A percentile compares a stretch with the other conserved stretches of the same genome.
phyloP scores from a whole-genome alignment of 2,888 invertebrate genomes.

The Lissonota sp. region DNA sequence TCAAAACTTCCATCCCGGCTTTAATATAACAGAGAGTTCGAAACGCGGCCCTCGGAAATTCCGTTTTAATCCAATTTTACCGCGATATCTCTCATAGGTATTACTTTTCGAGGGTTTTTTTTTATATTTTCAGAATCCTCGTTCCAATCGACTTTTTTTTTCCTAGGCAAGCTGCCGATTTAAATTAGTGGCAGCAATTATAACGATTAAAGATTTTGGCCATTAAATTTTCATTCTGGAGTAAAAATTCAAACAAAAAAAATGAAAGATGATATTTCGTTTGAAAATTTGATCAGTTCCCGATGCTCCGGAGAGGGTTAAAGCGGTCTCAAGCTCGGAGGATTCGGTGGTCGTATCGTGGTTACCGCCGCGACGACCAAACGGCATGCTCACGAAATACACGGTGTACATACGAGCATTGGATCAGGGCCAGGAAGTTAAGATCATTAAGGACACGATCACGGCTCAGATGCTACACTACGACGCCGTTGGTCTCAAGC shows the following conservation, averaged over 20 bases:
- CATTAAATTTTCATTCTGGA: no score
- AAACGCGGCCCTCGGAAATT: no score
- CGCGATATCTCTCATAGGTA: no score
- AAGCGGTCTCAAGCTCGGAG: slow-evolving; percentile 86
- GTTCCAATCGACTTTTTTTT: no score
- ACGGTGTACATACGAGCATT: slow-evolving; percentile 86
- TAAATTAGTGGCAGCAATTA: no score
- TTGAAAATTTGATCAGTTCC: slow-evolving; percentile 82
- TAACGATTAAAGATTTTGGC: no score
- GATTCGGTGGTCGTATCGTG: slow-evolving; percentile 87
- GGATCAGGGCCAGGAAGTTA: slow-evolving; percentile 85
- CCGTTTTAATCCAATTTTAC: no score
- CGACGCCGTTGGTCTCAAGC: slow-evolving; percentile 85
- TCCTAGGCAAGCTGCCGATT: no score
- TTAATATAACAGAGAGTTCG: not conserved
- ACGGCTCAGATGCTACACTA: slow-evolving; percentile 85
- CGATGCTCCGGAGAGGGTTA: slow-evolving; percentile 87
- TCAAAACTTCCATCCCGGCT: not conserved
- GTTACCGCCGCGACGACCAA: slow-evolving; percentile 87
- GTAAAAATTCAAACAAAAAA: not conserved
- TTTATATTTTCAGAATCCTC: no score
- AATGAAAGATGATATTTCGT: slow-evolving; percentile 9
- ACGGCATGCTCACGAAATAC: slow-evolving; percentile 87
- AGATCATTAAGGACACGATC: slow-evolving; percentile 83
- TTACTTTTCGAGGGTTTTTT: no score